Evolutionary conservation across 1,140 invertebrate species (phyloP).

Genomic region (Caerostris darwini): DNA sequence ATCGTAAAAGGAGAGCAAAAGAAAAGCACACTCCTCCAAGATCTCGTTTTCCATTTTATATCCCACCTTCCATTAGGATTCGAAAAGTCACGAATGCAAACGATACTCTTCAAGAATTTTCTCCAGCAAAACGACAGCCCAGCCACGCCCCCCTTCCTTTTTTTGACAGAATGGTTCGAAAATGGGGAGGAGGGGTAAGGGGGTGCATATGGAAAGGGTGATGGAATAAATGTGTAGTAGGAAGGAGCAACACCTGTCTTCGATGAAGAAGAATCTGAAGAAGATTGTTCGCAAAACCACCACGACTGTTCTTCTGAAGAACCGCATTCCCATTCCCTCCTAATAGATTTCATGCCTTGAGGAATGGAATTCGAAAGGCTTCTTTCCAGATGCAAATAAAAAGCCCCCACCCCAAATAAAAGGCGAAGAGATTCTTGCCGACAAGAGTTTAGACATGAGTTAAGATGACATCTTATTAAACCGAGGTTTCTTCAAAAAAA

Average conservation of each 20-base stretch:
- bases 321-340: background rate
- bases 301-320: background rate
- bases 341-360: slow-evolving; percentile 33
- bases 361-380: slow-evolving; percentile 10
- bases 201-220: background rate
- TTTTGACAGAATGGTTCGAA: background rate
- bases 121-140: background rate
- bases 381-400: slow-evolving; percentile 36
- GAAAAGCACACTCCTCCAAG: background rate
- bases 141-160: background rate
- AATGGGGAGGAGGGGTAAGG: background rate
- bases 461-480: slow-evolving; percentile 43
- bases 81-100: background rate
- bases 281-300: background rate
- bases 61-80: background rate
- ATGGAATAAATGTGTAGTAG: background rate
- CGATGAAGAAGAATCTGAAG: background rate
- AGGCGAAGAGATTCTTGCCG: background rate
- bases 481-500: background rate
- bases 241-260: slow-evolving; percentile 18
- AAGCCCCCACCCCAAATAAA: background rate
- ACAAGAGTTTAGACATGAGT: slow-evolving; percentile 1
- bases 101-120: background rate
- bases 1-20: background rate
- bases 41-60: background rate